Conservation (phyloP, 2,113 vertebrate species). For the Mesocricetus auratus region DNA sequence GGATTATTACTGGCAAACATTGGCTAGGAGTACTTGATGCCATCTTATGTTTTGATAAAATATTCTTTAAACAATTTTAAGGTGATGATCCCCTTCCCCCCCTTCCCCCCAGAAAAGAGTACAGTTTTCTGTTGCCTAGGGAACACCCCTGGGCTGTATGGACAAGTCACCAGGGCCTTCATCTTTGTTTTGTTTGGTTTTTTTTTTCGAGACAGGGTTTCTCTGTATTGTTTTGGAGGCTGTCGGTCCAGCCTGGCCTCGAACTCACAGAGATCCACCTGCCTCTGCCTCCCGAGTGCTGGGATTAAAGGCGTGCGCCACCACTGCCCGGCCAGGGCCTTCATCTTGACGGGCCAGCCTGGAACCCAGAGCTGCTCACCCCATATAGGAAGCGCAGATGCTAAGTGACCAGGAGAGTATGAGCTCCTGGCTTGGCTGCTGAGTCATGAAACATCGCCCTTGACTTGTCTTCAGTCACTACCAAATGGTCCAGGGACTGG, state of each 20-base stretch:
- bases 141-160: too few species aligned
- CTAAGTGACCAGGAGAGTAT: neutral
- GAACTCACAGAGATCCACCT: too few species aligned
- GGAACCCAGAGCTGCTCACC: neutral
- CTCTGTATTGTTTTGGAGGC: too few species aligned
- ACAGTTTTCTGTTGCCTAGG: neutral
- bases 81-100: neutral
- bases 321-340: too few species aligned
- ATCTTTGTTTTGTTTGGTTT: too few species aligned
- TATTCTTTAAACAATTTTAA: neutral
- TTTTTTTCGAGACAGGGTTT: too few species aligned
- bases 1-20: neutral
- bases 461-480: too few species aligned
- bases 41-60: neutral
- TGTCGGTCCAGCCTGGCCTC: too few species aligned
- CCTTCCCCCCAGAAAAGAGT: neutral
- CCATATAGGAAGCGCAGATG: neutral
- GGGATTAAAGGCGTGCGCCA: too few species aligned
- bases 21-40: accelerated
- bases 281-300: too few species aligned
- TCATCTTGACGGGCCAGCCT: neutral
- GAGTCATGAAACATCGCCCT: too few species aligned
- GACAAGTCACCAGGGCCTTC: neutral
- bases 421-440: neutral
- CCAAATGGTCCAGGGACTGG: neutral